Evolutionary conservation across 92 coral and sea anemone genomes (phyloP).

Genomic region (Epizoanthus illoricatus): DNA sequence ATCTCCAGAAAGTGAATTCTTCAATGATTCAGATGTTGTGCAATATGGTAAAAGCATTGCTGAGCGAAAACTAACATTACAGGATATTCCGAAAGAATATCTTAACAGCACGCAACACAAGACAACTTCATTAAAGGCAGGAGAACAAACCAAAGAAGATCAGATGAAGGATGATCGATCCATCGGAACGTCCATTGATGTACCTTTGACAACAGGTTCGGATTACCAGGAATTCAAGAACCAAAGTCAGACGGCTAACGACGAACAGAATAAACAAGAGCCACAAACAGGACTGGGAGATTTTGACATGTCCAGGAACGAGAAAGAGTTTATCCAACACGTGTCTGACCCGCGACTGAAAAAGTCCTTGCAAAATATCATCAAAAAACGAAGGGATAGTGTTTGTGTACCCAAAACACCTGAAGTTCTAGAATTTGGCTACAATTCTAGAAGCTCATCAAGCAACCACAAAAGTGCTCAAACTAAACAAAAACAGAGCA

Average conservation of each 20-base stretch:
- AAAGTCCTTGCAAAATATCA: constrained; percentile 71
- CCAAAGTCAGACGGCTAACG: not conserved
- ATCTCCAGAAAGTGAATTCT: not conserved
- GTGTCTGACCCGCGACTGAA: constrained; percentile 64
- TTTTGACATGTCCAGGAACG: constrained; percentile 41
- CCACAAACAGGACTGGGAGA: constrained; percentile 12
- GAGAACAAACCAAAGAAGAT: not conserved
- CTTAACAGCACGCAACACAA: not conserved
- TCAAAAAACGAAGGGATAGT: constrained; percentile 57
- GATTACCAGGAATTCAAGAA: not conserved
- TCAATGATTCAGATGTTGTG: not conserved
- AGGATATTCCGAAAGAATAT: not conserved
- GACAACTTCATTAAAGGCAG: not conserved
- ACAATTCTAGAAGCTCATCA: constrained; percentile 29
- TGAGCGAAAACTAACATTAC: not conserved
- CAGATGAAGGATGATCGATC: not conserved
- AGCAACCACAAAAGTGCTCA: constrained; percentile 6
- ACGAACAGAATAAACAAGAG: constrained; percentile 11
- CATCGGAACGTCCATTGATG: not conserved
- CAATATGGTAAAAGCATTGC: not conserved
- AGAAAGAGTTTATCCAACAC: constrained; percentile 55
- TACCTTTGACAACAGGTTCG: not conserved
- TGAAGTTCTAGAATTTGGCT: constrained; percentile 37
- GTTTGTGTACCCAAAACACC: constrained; percentile 46
- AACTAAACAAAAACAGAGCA: no score